These are phyloP conservation scores for Sarcophaga subvicina DNA, from an alignment of 2,888 invertebrate genomes.

Conservation along the genomic window DNA sequence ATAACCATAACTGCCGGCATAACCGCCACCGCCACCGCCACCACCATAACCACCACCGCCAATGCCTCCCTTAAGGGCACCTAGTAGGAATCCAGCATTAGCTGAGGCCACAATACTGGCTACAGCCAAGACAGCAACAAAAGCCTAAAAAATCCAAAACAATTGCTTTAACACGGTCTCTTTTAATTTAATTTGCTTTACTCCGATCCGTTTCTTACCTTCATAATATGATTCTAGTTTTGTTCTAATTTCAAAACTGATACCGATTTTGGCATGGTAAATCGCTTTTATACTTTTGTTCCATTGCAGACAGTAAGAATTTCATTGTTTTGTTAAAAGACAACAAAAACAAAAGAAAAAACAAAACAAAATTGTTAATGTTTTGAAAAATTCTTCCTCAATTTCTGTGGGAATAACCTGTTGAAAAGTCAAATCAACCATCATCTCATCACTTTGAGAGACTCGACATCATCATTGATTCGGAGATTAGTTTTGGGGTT, in stretches of 20 bases:
- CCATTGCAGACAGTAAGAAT: neutral
- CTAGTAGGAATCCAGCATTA: conserved; percentile 63
- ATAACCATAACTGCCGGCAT: neutral
- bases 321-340: neutral
- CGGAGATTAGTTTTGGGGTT: neutral
- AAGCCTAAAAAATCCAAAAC: conserved; percentile 39
- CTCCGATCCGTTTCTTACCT: conserved; percentile 25
- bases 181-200: neutral
- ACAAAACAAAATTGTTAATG: neutral
- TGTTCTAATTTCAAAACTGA: conserved; percentile 50
- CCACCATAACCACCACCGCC: conserved; percentile 28
- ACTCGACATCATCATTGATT: neutral
- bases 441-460: neutral
- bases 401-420: neutral
- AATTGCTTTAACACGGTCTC: neutral
- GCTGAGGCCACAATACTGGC: conserved; percentile 51
- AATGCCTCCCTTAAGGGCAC: conserved; percentile 28
- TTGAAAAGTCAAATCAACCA: neutral
- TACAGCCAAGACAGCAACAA: conserved; percentile 55
- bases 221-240: conserved; percentile 42
- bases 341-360: too few species aligned
- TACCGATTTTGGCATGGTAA: neutral
- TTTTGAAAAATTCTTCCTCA: conserved; percentile 32
- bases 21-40: neutral
- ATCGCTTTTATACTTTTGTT: conserved; percentile 49